Base-by-base conservation (phyloP, 1,140 invertebrate genomes). In the Macrosteles quadrilineatus region DNA sequence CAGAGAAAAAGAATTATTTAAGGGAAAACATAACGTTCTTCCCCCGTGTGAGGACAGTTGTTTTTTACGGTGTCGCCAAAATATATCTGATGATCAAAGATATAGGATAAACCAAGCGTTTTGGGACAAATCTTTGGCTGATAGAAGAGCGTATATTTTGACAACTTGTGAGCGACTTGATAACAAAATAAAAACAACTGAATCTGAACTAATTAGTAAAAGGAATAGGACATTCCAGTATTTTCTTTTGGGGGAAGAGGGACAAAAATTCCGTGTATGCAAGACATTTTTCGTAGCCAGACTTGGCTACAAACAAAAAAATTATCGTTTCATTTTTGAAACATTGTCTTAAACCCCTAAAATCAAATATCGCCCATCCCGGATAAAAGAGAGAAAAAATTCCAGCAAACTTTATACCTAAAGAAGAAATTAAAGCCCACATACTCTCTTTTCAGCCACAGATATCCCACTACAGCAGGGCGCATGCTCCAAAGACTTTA, bases 391-490 rank as follows among this genome's bases (percentile, higher is more conserved):
- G 70, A 64, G 1, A 53, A 27, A 23, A 59, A 0, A 36, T 27
- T 11, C 21, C 57, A 21, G 70, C 69, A 67, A 21, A 29, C 32
- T 36, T 36, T 36, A 36, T 36, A 21, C 25, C 43, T 23, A 27
- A 30, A 62, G 25, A 25, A 68, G 14, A 19, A 66, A 69, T 68
- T 55, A 40, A 21, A 14, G 30, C 9, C 4, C 74, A 72, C 47
- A 71, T 75, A 36, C 40, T 68, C 40, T 69, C 55, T 30, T 75
- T 74, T 43, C 59, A 73, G 21, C 73, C 74, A 21, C n/a, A 53
- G 19, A 71, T 71, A 2, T 70, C 73, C 17, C 71, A 75, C 55
- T 74, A 75, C 57, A 57, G 72, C 9, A 19, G 73, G 30, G 68
- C 72, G 65, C 73, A 74, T 62, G 71, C 72, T 0, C 72, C 74